A percentile compares a stretch with the other conserved stretches of the same genome.
phyloP scores from a whole-genome alignment of 2,888 invertebrate genomes.

The Xanthia icteritia region DNA sequence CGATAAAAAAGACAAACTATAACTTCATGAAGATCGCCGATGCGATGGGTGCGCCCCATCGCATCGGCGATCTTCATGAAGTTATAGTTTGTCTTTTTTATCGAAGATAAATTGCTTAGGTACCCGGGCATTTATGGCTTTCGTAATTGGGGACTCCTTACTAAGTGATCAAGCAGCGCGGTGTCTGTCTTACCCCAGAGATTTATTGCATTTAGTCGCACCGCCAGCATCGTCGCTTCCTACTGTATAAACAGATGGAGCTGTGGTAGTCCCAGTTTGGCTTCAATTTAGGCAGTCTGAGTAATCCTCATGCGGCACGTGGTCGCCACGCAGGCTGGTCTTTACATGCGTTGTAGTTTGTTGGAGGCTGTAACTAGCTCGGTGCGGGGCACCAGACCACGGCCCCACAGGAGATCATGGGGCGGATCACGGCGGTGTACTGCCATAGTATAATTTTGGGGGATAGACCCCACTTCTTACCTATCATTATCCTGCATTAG shows the following conservation, averaged over 20 bases:
- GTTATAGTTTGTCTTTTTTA: neutral
- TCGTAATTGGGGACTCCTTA: neutral
- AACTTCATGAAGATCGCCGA: no score
- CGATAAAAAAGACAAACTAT: no score
- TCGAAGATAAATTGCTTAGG: neutral
- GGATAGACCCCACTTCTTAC: no score
- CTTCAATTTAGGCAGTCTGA: neutral
- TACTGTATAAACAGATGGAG: neutral
- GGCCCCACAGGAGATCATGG: no score
- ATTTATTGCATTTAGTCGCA: neutral
- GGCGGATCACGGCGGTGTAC: no score
- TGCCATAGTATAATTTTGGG: no score
- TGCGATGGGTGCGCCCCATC: no score
- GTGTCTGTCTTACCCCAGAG: neutral
- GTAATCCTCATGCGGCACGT: neutral
- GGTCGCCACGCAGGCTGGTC: neutral
- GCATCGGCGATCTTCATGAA: neutral
- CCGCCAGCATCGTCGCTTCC: neutral
- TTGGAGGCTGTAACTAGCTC: neutral
- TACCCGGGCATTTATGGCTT: neutral
- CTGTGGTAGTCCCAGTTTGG: neutral
- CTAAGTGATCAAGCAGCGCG: neutral
- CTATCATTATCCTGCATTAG: neutral
- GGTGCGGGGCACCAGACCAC: no score
- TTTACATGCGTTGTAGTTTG: neutral